These are phyloP conservation scores for Rugalucina vietnamica DNA, from an alignment of 2,888 invertebrate species.

Conservation along the genomic window DNA sequence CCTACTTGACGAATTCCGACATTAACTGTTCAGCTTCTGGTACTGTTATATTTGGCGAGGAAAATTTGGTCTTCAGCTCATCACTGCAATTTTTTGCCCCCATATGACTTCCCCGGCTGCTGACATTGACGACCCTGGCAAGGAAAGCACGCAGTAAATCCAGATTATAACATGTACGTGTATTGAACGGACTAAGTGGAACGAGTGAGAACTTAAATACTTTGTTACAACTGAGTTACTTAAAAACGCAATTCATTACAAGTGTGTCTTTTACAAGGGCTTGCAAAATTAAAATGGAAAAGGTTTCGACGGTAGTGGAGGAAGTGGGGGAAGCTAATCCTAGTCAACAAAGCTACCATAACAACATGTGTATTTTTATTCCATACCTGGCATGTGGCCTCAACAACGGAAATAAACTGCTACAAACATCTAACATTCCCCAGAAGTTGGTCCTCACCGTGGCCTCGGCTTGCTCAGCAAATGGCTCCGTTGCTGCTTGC, in stretches of 20 bases:
- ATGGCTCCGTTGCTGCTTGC: constrained; percentile 86
- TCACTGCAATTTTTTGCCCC: constrained; percentile 17
- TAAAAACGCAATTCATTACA: too few relatives aligned
- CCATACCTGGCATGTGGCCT: constrained; percentile 86
- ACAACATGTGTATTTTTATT: too few relatives aligned
- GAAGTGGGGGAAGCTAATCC: too few relatives aligned
- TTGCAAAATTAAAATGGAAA: too few relatives aligned
- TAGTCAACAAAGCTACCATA: too few relatives aligned
- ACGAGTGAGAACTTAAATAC: too few relatives aligned
- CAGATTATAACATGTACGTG: too few relatives aligned
- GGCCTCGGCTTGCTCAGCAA: constrained; percentile 88
- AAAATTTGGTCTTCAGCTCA: constrained; percentile 7
- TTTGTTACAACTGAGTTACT: too few relatives aligned
- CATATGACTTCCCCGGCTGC: background rate
- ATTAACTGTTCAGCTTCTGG: background rate
- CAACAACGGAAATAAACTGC: constrained; percentile 89
- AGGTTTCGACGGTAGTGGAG: too few relatives aligned
- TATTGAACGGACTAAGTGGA: too few relatives aligned
- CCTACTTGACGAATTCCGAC: constrained; percentile 4
- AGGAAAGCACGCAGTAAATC: too few relatives aligned
- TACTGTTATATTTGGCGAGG: background rate
- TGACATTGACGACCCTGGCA: constrained; percentile 18
- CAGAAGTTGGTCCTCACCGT: constrained; percentile 90
- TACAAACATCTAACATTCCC: constrained; percentile 87
- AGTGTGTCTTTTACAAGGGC: too few relatives aligned